These are phyloP conservation scores for Zelleria hepariella DNA, from an alignment of 2,888 invertebrate genomes.

Conservation along the genomic window DNA sequence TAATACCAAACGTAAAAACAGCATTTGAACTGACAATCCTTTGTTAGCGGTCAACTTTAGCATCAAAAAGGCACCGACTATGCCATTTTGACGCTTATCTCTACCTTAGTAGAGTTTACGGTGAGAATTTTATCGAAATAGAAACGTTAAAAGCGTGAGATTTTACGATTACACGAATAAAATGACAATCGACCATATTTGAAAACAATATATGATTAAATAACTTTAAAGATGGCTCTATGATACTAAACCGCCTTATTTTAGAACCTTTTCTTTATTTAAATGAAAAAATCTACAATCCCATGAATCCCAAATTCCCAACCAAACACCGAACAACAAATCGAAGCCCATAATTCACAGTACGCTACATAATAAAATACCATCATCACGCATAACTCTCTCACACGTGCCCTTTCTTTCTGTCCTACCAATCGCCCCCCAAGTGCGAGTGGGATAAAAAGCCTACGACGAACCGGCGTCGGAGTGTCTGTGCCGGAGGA, in stretches of 20 bases:
- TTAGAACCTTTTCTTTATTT: no score
- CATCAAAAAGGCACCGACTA: not conserved
- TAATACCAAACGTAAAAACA: conserved; percentile 39
- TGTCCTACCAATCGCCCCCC: not conserved
- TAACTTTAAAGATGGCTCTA: no score
- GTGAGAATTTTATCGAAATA: not conserved
- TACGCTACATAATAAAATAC: not conserved
- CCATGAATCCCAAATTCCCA: no score
- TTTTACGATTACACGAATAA: not conserved
- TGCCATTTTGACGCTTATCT: not conserved
- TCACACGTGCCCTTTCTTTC: not conserved
- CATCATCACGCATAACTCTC: not conserved
- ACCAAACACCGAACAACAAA: not conserved
- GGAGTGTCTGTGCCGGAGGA: conserved; percentile 8
- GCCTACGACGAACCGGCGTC: conserved; percentile 4
- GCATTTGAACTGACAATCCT: conserved; percentile 15
- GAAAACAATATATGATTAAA: not conserved
- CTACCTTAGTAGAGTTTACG: not conserved
- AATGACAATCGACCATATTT: not conserved
- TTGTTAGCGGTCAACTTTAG: not conserved
- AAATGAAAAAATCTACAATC: no score
- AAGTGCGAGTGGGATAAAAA: not conserved
- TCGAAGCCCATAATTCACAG: not conserved
- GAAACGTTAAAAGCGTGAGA: not conserved
- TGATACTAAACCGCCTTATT: no score